Evolutionary conservation across 2,113 vertebrate genomes (phyloP).

Genomic region (Hippocampus mohnikei): DNA sequence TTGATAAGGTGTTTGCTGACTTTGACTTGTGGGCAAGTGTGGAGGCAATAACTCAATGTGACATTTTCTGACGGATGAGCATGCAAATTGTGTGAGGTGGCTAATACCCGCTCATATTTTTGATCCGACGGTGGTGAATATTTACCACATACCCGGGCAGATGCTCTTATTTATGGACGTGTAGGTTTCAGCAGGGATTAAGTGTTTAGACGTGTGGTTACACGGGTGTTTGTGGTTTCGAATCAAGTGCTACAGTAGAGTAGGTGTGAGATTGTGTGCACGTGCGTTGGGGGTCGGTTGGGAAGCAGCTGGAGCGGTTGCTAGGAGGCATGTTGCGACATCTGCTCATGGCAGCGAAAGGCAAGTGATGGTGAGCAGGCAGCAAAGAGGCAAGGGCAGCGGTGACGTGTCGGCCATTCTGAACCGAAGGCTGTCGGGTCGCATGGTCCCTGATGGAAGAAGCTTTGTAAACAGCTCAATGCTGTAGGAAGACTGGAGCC

Average conservation of each 20-base stretch:
- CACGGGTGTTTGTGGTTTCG: background rate
- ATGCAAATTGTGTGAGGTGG: background rate
- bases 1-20: too few species aligned
- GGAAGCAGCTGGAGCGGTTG: constrained; percentile 2
- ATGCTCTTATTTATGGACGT: constrained; percentile 1
- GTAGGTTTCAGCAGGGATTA: background rate
- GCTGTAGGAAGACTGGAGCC: background rate
- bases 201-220: background rate
- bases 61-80: background rate
- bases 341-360: constrained; percentile 7
- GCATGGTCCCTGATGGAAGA: background rate
- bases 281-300: background rate
- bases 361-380: background rate
- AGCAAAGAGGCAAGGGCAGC: background rate
- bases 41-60: background rate
- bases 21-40: too few species aligned
- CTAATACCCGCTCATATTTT: background rate
- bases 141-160: background rate
- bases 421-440: background rate
- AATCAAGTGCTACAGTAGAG: background rate
- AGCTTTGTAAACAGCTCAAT: background rate
- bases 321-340: background rate
- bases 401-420: background rate
- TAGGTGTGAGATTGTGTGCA: background rate
- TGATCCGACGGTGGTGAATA: background rate